Evolutionary conservation across 2,113 vertebrate genomes (phyloP).

Genomic region (Tretioscincus oriximinensis): DNA sequence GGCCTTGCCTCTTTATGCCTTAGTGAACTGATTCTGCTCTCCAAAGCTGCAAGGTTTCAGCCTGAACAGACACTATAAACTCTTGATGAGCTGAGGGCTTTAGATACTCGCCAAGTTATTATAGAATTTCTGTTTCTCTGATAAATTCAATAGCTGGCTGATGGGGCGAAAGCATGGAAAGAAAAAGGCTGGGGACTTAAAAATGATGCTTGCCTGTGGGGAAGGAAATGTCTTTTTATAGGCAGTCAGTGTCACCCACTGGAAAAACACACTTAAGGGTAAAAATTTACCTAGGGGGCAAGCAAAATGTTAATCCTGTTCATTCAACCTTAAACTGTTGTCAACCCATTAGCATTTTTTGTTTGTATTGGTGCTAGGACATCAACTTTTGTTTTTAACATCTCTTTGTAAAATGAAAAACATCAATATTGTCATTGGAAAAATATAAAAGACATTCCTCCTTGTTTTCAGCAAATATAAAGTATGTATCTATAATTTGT

Average conservation of each 20-base stretch:
- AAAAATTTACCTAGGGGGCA: constrained; percentile 32
- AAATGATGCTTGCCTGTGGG: constrained; percentile 42
- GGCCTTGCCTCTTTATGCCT: constrained; percentile 60
- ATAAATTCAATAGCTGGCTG: constrained; percentile 50
- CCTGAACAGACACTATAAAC: constrained; percentile 51
- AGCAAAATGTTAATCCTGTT: constrained; percentile 13
- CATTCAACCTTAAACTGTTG: constrained; percentile 5
- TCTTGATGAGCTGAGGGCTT: constrained; percentile 64
- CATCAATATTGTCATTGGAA: background rate
- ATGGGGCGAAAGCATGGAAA: constrained; percentile 47
- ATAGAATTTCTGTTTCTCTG: constrained; percentile 49
- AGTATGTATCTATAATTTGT: too few species aligned
- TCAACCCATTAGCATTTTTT: background rate
- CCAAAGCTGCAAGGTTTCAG: constrained; percentile 61
- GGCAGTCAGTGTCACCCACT: constrained; percentile 38
- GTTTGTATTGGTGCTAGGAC: background rate
- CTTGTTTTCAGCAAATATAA: background rate
- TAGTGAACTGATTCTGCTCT: constrained; percentile 50
- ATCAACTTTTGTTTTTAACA: background rate
- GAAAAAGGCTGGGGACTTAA: constrained; percentile 28
- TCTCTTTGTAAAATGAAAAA: background rate
- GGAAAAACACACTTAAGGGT: constrained; percentile 21
- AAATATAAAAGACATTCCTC: background rate
- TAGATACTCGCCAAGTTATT: constrained; percentile 46
- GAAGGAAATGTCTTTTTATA: constrained; percentile 22